Evolutionary conservation across 1,140 invertebrate species (phyloP).

Genomic region (Pseudomyrmex flavicornis): DNA sequence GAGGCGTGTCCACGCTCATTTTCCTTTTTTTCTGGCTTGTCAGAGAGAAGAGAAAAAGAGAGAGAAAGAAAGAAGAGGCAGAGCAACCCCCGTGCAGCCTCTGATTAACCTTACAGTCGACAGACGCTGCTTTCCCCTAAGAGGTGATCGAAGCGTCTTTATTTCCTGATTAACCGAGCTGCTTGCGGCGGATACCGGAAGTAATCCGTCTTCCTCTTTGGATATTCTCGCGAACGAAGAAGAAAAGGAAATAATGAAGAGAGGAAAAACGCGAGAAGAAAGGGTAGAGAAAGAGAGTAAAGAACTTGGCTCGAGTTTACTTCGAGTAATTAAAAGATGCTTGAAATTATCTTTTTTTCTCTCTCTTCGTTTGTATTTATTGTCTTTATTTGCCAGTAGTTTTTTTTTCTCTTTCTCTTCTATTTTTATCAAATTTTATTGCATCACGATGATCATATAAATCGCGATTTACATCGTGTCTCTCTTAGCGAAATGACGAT

Average conservation of each 20-base stretch:
- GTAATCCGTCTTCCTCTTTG: conserved; percentile 75
- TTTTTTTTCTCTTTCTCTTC: background rate
- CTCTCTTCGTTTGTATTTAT: conserved; percentile 15
- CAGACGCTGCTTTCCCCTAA: conserved; percentile 60
- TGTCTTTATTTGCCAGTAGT: background rate
- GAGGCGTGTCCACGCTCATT: conserved; percentile 42
- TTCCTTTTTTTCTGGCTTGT: conserved; percentile 23
- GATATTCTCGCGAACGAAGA: conserved; percentile 59
- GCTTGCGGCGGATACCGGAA: conserved; percentile 68
- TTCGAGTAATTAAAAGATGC: conserved; percentile 70
- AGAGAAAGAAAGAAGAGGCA: conserved; percentile 6
- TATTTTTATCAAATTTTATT: conserved; percentile 19
- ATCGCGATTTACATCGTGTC: background rate
- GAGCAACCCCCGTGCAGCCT: conserved; percentile 51
- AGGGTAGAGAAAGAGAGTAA: conserved; percentile 17
- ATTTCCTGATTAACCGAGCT: conserved; percentile 70
- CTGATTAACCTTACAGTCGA: conserved; percentile 68
- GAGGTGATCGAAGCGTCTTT: conserved; percentile 72
- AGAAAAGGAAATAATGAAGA: conserved; percentile 16
- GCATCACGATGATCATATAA: no score
- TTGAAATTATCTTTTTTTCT: conserved; percentile 63
- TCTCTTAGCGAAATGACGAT: conserved; percentile 2
- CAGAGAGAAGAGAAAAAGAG: conserved; percentile 7
- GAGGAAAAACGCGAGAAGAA: background rate
- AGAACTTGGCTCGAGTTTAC: conserved; percentile 68